Conservation (phyloP, 2,113 vertebrate genomes). For the Pogonocichla stellata region DNA sequence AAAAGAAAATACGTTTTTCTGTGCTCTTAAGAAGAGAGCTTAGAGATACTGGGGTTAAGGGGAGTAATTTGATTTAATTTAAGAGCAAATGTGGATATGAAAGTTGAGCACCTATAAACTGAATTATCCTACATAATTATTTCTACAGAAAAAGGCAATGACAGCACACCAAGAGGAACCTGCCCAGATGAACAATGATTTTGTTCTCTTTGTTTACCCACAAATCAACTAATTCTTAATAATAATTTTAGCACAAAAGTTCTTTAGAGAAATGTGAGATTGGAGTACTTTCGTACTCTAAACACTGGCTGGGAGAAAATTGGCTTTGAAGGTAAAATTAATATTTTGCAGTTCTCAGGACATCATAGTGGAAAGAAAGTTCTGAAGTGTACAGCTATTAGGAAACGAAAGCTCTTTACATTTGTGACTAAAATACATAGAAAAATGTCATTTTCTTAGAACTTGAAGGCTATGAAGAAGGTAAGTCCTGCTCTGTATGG, state of each 20-base stretch:
- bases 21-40: neutral
- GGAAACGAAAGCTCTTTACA: neutral
- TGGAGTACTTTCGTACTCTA: neutral
- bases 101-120: neutral
- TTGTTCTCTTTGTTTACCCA: neutral
- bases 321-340: neutral
- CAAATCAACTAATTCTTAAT: neutral
- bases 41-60: neutral
- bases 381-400: neutral
- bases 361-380: neutral
- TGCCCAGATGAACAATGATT: neutral
- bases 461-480: neutral
- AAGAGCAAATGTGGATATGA: neutral
- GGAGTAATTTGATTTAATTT: neutral
- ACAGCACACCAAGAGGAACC: neutral
- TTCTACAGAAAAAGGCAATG: neutral
- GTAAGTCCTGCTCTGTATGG: neutral
- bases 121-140: neutral
- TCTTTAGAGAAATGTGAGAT: neutral
- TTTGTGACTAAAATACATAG: neutral
- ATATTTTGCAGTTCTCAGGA: neutral
- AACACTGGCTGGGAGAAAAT: neutral
- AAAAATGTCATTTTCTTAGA: neutral
- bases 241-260: neutral
- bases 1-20: rapidly evolving